A percentile compares a stretch with the other conserved stretches of the same genome.
These are phyloP conservation scores for Phyllostomus hastatus DNA, from an alignment of 2,113 vertebrate species.

Conservation along the genomic window DNA sequence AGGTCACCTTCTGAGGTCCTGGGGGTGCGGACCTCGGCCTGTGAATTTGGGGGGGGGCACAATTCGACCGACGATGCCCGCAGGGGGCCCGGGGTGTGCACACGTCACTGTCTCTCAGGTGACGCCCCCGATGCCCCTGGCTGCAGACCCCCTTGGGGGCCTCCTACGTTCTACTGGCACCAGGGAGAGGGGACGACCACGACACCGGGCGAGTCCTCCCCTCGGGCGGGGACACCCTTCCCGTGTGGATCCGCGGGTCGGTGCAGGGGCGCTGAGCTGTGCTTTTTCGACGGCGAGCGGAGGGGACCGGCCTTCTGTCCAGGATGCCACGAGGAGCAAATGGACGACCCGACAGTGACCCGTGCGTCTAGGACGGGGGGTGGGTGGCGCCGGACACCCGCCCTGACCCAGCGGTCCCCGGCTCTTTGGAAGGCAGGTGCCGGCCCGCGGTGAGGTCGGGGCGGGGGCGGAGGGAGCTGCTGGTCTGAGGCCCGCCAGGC, in stretches of 20 bases:
- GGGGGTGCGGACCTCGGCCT: neutral
- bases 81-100: rapidly evolving
- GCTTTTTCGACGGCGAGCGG: too few species aligned
- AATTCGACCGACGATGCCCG: neutral
- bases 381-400: too few species aligned
- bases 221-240: too few species aligned
- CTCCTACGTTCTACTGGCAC: neutral
- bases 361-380: neutral
- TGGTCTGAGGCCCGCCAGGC: neutral
- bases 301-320: neutral
- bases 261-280: too few species aligned
- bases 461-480: too few species aligned
- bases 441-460: neutral
- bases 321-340: neutral
- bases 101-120: neutral
- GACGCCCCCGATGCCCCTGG: rapidly evolving
- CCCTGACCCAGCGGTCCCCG: too few species aligned
- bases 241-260: rapidly evolving
- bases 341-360: rapidly evolving
- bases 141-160: neutral
- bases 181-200: neutral
- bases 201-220: neutral
- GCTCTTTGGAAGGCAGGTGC: neutral
- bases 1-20: neutral
- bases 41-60: neutral